phyloP scores from a whole-genome alignment of 2,888 invertebrate species.

The Papilio gigon region DNA sequence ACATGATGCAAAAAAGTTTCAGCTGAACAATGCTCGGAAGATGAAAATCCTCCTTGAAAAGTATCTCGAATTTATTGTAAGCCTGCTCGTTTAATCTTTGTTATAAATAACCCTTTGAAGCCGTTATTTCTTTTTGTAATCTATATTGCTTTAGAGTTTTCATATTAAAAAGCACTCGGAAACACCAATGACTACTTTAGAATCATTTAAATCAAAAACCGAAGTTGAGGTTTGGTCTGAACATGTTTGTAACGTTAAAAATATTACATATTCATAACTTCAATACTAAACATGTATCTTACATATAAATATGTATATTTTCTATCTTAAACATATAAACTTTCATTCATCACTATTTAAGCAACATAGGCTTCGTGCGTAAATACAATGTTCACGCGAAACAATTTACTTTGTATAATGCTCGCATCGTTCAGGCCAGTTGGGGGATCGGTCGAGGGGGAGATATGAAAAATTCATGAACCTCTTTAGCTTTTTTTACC shows the following conservation, averaged over 20 bases:
- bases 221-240: no score
- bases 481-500: background rate
- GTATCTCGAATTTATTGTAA: conserved; percentile 1
- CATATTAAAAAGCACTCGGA: no score
- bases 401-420: conserved; percentile 32
- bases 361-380: background rate
- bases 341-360: background rate
- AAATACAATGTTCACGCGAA: conserved; percentile 13
- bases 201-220: no score
- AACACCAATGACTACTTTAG: no score
- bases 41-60: background rate
- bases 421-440: conserved; percentile 22
- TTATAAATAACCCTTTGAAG: background rate
- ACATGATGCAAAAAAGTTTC: background rate
- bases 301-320: no score
- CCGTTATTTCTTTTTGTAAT: background rate
- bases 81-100: conserved; percentile 1
- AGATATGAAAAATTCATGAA: conserved; percentile 30
- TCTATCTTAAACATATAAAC: no score
- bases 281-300: no score
- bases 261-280: no score
- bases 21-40: conserved; percentile 14
- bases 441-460: background rate
- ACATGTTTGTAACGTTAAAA: no score
- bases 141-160: no score